Percentiles rank a stretch among this genome's conserved stretches.
Conservation (phyloP, 2,113 vertebrate species). For the Notarius quadriscutis region DNA sequence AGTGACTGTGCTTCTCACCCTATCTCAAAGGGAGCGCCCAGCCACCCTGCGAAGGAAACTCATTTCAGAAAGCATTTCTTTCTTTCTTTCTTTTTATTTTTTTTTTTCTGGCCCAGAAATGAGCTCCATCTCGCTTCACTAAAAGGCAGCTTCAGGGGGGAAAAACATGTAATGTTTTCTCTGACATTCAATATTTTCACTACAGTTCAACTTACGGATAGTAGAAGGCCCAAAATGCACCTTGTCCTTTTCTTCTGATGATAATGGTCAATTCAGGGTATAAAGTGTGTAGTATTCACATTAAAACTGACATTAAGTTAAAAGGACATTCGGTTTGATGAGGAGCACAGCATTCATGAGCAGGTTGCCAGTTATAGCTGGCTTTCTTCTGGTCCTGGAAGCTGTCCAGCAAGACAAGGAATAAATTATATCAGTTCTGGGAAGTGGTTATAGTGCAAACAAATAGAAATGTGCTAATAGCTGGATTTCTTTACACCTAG, state of each 20-base stretch:
- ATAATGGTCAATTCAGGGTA: not conserved
- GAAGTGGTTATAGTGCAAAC: conserved; percentile 57
- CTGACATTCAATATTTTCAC: not conserved
- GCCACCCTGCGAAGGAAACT: too few relatives aligned
- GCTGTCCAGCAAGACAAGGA: conserved; percentile 39
- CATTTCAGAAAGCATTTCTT: too few relatives aligned
- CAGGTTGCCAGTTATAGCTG: conserved; percentile 49
- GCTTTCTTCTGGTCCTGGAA: conserved; percentile 25
- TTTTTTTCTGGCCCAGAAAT: not conserved
- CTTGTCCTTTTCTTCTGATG: not conserved
- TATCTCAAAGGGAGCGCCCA: too few relatives aligned
- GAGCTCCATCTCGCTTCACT: not conserved
- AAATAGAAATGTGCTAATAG: conserved; percentile 53
- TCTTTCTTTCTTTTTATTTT: too few relatives aligned
- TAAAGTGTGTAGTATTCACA: not conserved
- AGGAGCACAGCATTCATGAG: conserved; percentile 17
- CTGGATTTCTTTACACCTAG: conserved; percentile 53
- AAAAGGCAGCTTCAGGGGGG: not conserved
- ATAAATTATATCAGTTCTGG: conserved; percentile 62
- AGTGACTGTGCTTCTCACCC: too few relatives aligned
- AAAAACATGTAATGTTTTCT: not conserved
- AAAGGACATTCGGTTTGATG: not conserved
- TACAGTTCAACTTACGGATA: not conserved
- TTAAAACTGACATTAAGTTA: not conserved
- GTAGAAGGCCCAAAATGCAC: not conserved